These are phyloP conservation scores for Bubo blakistoni DNA, from an alignment of 2,113 vertebrate genomes.

Conservation along the genomic window DNA sequence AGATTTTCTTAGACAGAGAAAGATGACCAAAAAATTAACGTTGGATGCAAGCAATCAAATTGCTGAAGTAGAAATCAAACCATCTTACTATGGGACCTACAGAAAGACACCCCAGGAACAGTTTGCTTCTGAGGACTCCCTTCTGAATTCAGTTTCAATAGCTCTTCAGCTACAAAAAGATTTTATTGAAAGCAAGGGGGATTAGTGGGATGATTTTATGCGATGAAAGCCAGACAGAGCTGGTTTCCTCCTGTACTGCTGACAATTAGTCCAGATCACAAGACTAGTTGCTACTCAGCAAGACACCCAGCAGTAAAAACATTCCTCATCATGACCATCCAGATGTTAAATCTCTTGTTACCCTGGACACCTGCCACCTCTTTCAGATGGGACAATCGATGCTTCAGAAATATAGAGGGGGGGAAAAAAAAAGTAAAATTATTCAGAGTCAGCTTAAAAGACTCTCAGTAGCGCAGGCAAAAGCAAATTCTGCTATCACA, in stretches of 20 bases:
- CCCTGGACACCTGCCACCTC: neutral
- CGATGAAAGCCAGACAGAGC: conserved; percentile 12
- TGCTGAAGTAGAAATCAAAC: neutral
- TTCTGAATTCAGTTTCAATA: conserved; percentile 32
- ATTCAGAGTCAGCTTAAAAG: neutral
- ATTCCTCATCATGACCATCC: neutral
- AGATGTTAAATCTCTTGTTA: conserved; percentile 1
- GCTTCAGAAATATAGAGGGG: neutral
- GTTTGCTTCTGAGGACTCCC: conserved; percentile 13
- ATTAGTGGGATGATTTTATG: conserved; percentile 11
- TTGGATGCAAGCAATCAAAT: neutral
- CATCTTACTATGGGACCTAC: neutral
- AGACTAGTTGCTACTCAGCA: neutral
- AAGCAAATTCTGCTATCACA: neutral
- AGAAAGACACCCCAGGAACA: conserved; percentile 10
- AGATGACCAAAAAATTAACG: neutral
- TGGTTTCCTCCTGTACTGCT: conserved; percentile 1
- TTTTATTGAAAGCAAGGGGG: conserved; percentile 11
- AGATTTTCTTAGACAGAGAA: neutral
- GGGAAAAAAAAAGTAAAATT: neutral
- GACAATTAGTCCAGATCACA: conserved; percentile 29
- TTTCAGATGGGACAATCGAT: neutral
- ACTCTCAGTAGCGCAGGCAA: neutral
- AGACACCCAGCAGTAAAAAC: conserved; percentile 17
- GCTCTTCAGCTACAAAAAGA: conserved; percentile 25